Conservation (phyloP, 2,797 vertebrate species). For the Sitta carolinensis region DNA sequence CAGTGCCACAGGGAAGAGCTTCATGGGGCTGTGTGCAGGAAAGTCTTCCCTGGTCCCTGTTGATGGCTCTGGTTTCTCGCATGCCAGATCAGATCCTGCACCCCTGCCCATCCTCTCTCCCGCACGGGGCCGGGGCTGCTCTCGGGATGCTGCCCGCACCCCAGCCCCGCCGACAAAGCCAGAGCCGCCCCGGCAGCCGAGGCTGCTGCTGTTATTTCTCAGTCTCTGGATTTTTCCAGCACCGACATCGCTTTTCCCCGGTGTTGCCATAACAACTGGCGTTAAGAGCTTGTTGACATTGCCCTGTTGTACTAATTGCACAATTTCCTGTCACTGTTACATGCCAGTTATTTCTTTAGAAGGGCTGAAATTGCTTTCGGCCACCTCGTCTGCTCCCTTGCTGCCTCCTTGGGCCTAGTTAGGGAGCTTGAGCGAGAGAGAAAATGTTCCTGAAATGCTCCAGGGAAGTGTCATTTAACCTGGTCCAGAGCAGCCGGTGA, state of each 20-base stretch:
- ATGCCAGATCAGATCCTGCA: too few relatives aligned
- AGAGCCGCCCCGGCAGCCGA: neutral
- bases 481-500: neutral
- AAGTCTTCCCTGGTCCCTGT: neutral
- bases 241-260: slow-evolving; percentile 24
- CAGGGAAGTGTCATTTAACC: slow-evolving; percentile 39
- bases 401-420: slow-evolving; percentile 50
- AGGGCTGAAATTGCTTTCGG: slow-evolving; percentile 66
- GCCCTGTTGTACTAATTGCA: slow-evolving; percentile 73
- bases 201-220: slow-evolving; percentile 4
- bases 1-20: neutral
- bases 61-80: neutral
- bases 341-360: slow-evolving; percentile 64
- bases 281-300: slow-evolving; percentile 72
- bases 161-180: neutral
- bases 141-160: neutral
- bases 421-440: slow-evolving; percentile 21
- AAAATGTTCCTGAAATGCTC: slow-evolving; percentile 48
- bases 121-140: fast-evolving
- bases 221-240: slow-evolving; percentile 47
- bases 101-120: neutral
- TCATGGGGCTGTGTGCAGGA: neutral
- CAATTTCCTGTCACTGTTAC: slow-evolving; percentile 67
- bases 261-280: slow-evolving; percentile 74
- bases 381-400: slow-evolving; percentile 39